Evolutionary conservation across 2,888 invertebrate species (phyloP).

Genomic region (Tetropium fuscum): DNA sequence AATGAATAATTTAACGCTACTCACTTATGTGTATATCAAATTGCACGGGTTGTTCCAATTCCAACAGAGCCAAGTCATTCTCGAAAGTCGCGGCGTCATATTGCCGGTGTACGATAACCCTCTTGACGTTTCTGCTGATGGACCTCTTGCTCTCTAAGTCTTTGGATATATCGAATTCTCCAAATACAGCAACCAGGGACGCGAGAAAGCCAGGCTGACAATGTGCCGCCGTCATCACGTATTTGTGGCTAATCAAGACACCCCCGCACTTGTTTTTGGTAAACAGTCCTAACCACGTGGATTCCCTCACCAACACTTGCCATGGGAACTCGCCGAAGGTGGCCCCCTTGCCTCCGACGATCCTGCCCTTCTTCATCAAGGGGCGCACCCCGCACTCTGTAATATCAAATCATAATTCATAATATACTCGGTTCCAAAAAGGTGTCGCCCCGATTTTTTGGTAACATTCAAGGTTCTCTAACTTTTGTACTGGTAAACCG

Average conservation of each 20-base stretch:
- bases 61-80: constrained; percentile 89
- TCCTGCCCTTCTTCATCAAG: constrained; percentile 81
- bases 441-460: no score
- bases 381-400: constrained; percentile 91
- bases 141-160: constrained; percentile 83
- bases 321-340: constrained; percentile 92
- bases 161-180: constrained; percentile 90
- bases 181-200: constrained; percentile 90
- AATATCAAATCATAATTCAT: no score
- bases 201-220: constrained; percentile 95
- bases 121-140: constrained; percentile 83
- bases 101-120: constrained; percentile 89
- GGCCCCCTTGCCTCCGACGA: constrained; percentile 91
- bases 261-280: constrained; percentile 97
- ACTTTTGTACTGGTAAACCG: no score
- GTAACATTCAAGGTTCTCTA: no score
- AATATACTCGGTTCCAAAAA: not conserved
- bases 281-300: constrained; percentile 93
- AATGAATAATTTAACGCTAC: constrained; percentile 40
- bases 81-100: constrained; percentile 94
- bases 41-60: constrained; percentile 84
- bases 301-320: constrained; percentile 92
- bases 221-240: constrained; percentile 93
- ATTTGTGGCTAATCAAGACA: constrained; percentile 88
- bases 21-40: constrained; percentile 88